phyloP scores from a whole-genome alignment of 2,113 vertebrate species.

The Anhinga rufa region DNA sequence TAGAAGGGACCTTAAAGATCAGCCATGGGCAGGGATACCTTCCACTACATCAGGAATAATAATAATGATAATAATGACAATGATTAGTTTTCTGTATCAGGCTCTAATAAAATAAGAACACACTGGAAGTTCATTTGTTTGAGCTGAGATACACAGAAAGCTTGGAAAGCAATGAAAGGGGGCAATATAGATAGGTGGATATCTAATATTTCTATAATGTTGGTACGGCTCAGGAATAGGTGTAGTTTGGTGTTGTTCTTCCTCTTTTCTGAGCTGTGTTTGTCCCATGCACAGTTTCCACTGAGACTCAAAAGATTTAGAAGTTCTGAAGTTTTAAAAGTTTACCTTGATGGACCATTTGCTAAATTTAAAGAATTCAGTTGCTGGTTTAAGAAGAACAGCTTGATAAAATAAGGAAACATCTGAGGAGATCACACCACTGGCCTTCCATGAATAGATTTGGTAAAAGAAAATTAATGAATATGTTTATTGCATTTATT shows the following conservation, averaged over 20 bases:
- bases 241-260: not conserved
- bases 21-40: not conserved
- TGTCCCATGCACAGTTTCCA: not conserved
- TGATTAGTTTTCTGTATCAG: not conserved
- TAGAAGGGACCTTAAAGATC: not conserved
- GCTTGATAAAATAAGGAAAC: not conserved
- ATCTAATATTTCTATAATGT: not conserved
- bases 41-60: not conserved
- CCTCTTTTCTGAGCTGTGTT: not conserved
- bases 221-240: not conserved
- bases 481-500: not conserved
- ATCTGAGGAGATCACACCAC: not conserved
- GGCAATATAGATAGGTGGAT: not conserved
- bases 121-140: not conserved
- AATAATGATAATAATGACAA: not conserved
- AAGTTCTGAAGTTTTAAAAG: not conserved
- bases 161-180: not conserved
- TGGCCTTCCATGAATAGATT: not conserved
- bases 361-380: not conserved
- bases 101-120: not conserved
- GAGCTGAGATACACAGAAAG: not conserved
- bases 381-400: not conserved
- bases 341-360: not conserved
- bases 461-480: not conserved
- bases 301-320: not conserved